Conservation (phyloP, 2,888 invertebrate species). For the Theristus sp. region DNA sequence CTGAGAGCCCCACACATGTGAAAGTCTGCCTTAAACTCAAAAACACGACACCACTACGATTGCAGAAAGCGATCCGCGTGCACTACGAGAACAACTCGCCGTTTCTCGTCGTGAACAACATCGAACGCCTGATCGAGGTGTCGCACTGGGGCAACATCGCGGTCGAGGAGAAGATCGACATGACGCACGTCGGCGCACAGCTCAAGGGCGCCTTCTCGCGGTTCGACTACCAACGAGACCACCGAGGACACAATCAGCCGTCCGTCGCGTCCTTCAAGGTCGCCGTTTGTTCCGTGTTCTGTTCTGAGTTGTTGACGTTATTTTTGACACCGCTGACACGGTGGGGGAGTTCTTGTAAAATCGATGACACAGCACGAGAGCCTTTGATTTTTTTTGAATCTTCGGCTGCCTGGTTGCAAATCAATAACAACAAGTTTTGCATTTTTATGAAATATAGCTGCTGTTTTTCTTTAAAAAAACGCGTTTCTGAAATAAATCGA, state of each 20-base stretch:
- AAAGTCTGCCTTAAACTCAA: no score
- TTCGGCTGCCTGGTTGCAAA: no score
- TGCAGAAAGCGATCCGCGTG: slow-evolving; percentile 46
- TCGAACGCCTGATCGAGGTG: slow-evolving; percentile 74
- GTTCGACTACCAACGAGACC: slow-evolving; percentile 86
- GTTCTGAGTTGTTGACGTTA: no score
- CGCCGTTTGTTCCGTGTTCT: slow-evolving; percentile 7
- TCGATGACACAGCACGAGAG: neutral
- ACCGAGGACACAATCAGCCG: slow-evolving; percentile 56
- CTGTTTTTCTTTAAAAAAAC: no score
- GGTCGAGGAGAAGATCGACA: slow-evolving; percentile 75
- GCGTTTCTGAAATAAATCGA: no score
- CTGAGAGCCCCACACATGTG: no score
- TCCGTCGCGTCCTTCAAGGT: slow-evolving; percentile 78
- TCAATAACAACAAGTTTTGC: no score
- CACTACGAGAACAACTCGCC: slow-evolving; percentile 93
- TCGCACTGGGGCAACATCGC: slow-evolving; percentile 99
- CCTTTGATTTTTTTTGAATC: neutral
- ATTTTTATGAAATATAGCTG: no score
- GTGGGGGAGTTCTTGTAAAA: neutral
- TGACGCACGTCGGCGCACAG: slow-evolving; percentile 75
- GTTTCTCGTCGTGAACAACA: slow-evolving; percentile 70
- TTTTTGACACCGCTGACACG: slow-evolving; percentile 56
- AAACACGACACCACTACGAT: no score
- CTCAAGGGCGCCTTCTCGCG: slow-evolving; percentile 64